These are phyloP conservation scores for Botrylloides violaceus DNA, from an alignment of 23 tunicate species.

Conservation along the genomic window DNA sequence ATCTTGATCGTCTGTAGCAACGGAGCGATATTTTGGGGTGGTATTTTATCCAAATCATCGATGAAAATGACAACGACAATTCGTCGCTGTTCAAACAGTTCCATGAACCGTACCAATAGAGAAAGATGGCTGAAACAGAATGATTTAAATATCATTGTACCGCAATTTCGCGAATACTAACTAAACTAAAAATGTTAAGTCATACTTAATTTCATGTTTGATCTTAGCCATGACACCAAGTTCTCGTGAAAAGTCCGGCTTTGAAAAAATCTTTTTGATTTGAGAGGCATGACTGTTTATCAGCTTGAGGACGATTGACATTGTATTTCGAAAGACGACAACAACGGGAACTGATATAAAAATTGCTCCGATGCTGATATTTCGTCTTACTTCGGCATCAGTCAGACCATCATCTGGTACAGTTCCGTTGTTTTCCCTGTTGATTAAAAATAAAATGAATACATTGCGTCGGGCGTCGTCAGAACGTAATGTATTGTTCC, in stretches of 20 bases:
- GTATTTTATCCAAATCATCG: conserved; percentile 23
- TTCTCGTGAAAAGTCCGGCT: conserved; percentile 19
- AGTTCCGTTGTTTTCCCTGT: background rate
- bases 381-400: background rate
- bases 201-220: conserved; percentile 16
- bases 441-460: background rate
- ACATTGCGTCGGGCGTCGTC: too few species aligned
- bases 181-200: too few species aligned
- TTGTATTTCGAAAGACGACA: background rate
- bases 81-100: conserved; percentile 20
- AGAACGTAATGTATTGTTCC: too few species aligned
- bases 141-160: too few species aligned
- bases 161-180: too few species aligned
- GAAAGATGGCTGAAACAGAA: conserved; percentile 14
- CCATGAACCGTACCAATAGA: conserved; percentile 17
- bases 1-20: conserved; percentile 23
- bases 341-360: conserved; percentile 14
- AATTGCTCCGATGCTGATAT: conserved; percentile 7
- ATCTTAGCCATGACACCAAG: conserved; percentile 27
- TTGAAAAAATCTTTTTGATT: conserved; percentile 13
- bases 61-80: conserved; percentile 15
- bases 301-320: conserved; percentile 6
- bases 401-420: background rate
- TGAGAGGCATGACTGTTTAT: background rate
- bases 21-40: conserved; percentile 22